A percentile compares a stretch with the other conserved stretches of the same genome.
Evolutionary conservation across 2,797 vertebrate genomes (phyloP).

Genomic region (Moxostoma hubbsi): DNA sequence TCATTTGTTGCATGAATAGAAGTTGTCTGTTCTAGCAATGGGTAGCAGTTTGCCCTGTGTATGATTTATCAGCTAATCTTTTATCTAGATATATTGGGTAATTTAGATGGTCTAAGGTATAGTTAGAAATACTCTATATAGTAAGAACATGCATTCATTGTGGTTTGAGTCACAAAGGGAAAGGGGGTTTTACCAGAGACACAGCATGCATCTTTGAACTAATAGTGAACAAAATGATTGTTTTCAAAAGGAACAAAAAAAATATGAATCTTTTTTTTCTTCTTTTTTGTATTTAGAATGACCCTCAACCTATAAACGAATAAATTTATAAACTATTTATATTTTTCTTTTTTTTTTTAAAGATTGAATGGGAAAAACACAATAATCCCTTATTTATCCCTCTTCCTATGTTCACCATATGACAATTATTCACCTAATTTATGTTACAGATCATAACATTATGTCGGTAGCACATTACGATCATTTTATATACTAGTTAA

Average conservation of each 20-base stretch:
- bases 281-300: slow-evolving; percentile 13
- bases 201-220: too few relatives aligned
- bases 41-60: neutral
- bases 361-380: too few relatives aligned
- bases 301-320: neutral
- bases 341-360: too few relatives aligned
- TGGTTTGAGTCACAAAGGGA: slow-evolving; percentile 42
- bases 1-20: neutral
- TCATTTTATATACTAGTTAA: too few relatives aligned
- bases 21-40: neutral
- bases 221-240: neutral
- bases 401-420: neutral
- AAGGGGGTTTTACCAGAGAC: slow-evolving; percentile 34
- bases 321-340: too few relatives aligned
- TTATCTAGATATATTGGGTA: slow-evolving; percentile 11
- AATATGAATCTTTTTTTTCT: slow-evolving; percentile 20
- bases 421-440: neutral
- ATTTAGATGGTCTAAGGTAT: neutral
- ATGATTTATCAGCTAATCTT: neutral
- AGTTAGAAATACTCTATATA: too few relatives aligned
- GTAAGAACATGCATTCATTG: neutral
- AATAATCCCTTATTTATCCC: neutral
- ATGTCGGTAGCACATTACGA: neutral
- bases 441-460: neutral
- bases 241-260: neutral